Percentiles rank a stretch among this genome's conserved stretches.
Conservation (phyloP, 2,888 invertebrate genomes). For the Encarsia formosa region DNA sequence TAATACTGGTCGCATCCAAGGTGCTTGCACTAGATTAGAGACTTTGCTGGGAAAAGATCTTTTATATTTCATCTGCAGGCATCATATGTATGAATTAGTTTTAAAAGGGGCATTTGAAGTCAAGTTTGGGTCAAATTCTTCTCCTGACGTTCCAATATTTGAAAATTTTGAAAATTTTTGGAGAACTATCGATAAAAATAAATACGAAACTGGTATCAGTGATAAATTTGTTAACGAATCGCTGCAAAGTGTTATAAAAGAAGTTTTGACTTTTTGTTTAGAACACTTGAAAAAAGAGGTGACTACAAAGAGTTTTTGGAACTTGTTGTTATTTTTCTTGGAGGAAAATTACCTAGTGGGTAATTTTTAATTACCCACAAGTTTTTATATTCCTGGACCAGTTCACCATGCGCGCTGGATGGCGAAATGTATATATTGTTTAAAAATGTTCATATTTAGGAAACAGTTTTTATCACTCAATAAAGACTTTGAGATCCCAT, state of each 20-base stretch:
- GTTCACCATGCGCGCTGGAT: neutral
- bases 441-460: neutral
- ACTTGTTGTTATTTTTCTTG: no score
- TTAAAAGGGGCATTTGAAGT: no score
- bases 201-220: neutral
- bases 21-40: slow-evolving; percentile 29
- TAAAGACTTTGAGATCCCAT: neutral
- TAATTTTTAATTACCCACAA: neutral
- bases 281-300: neutral
- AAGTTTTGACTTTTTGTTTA: neutral
- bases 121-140: neutral
- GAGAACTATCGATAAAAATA: neutral
- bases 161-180: neutral
- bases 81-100: no score
- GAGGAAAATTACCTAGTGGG: neutral
- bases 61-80: no score
- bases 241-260: neutral
- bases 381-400: neutral
- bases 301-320: no score
- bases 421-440: no score
- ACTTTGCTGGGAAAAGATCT: slow-evolving; percentile 31
- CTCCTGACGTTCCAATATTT: neutral
- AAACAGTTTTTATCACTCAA: neutral
- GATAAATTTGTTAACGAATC: neutral
- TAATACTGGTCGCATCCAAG: slow-evolving; percentile 33